These are phyloP conservation scores for Tamandua tetradactyla DNA, from an alignment of 2,797 vertebrate genomes.

Conservation along the genomic window DNA sequence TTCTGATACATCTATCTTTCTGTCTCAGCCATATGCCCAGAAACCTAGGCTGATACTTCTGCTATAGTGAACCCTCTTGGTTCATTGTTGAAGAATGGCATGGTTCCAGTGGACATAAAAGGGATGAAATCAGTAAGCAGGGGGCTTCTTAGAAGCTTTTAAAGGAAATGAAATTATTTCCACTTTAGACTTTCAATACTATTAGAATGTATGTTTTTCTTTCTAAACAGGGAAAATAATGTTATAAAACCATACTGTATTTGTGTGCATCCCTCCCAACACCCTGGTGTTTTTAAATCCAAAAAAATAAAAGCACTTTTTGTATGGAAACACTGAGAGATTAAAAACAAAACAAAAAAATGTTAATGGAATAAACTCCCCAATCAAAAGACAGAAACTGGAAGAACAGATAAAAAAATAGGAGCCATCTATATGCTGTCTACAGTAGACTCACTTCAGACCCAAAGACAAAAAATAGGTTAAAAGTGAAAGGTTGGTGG, in stretches of 20 bases:
- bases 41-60: conserved; percentile 20
- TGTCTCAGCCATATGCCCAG: conserved; percentile 46
- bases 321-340: conserved; percentile 86
- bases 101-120: conserved; percentile 39
- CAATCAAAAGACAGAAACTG: no score
- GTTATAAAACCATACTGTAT: conserved; percentile 69
- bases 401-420: no score
- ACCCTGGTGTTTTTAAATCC: conserved; percentile 78
- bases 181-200: conserved; percentile 64
- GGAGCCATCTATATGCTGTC: no score
- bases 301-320: conserved; percentile 81
- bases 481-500: no score
- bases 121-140: background rate
- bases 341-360: conserved; percentile 73
- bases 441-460: no score
- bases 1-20: conserved; percentile 50
- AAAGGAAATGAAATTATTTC: conserved; percentile 61
- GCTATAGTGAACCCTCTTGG: conserved; percentile 17
- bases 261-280: conserved; percentile 64
- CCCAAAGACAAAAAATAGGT: no score
- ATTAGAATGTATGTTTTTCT: conserved; percentile 65
- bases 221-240: conserved; percentile 71
- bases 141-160: conserved; percentile 45
- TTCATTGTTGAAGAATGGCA: conserved; percentile 9
- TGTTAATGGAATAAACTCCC: no score